Evolutionary conservation across 2,113 vertebrate species (phyloP).

Genomic region (Hymenochirus boettgeri): DNA sequence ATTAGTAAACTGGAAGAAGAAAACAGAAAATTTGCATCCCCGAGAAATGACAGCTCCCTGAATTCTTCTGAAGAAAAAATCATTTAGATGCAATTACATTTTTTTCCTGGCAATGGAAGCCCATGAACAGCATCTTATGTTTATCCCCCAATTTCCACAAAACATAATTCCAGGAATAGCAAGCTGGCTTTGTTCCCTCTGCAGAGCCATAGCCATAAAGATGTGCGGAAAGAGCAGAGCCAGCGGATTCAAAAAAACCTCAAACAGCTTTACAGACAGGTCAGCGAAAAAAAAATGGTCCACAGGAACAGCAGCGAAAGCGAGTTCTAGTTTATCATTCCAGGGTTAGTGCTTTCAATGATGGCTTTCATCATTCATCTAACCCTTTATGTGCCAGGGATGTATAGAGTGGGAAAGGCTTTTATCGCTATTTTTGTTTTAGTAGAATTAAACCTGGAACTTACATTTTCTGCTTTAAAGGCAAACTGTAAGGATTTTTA

Average conservation of each 20-base stretch:
- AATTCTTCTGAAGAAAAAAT: constrained; percentile 33
- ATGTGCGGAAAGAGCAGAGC: constrained; percentile 39
- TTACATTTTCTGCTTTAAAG: no score
- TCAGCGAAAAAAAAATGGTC: constrained; percentile 36
- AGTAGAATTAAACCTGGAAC: no score
- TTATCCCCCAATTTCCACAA: constrained; percentile 43
- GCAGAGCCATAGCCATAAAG: constrained; percentile 37
- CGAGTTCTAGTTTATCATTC: constrained; percentile 30
- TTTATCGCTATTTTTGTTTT: no score
- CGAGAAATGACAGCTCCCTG: no score
- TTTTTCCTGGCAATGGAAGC: constrained; percentile 36
- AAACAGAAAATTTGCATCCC: no score
- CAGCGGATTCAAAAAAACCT: constrained; percentile 39
- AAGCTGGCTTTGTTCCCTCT: constrained; percentile 36
- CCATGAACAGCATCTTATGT: constrained; percentile 39
- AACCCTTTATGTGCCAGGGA: constrained; percentile 2
- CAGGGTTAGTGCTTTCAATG: constrained; percentile 25
- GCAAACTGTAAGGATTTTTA: no score
- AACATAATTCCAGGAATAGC: constrained; percentile 41
- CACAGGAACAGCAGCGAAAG: constrained; percentile 28
- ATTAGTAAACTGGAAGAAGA: no score
- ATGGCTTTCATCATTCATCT: constrained; percentile 21
- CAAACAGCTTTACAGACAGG: constrained; percentile 42
- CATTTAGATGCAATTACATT: constrained; percentile 35
- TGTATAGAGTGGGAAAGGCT: no score